Conservation (phyloP, 2,113 vertebrate species). For the Suncus etruscus region DNA sequence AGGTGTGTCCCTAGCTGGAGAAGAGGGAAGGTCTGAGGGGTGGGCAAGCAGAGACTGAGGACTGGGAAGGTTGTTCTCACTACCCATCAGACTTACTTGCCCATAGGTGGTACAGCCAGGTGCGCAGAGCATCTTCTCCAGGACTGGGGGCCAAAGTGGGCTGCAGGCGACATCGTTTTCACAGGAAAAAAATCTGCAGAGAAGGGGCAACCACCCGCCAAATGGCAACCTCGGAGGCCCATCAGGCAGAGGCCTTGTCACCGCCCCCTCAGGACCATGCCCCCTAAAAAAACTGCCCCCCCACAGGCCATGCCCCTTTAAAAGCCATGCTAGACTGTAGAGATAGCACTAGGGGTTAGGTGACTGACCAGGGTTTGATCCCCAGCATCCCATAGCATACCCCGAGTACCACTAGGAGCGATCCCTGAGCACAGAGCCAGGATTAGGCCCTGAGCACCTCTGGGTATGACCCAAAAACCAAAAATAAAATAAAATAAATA, state of each 20-base stretch:
- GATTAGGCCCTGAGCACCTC: too few species aligned
- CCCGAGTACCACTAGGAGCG: too few species aligned
- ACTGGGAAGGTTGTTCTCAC: neutral
- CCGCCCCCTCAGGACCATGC: neutral
- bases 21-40: neutral
- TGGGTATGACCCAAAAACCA: too few species aligned
- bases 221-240: neutral
- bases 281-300: neutral
- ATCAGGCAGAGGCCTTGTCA: too few species aligned
- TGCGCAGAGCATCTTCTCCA: slow-evolving; percentile 86
- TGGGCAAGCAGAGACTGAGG: too few species aligned
- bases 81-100: slow-evolving; percentile 85
- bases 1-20: neutral
- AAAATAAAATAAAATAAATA: too few species aligned
- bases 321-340: too few species aligned
- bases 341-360: too few species aligned
- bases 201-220: too few species aligned
- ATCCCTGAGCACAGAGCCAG: too few species aligned
- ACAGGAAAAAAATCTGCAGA: slow-evolving; percentile 90
- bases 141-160: slow-evolving; percentile 85
- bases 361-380: too few species aligned
- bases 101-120: slow-evolving; percentile 88
- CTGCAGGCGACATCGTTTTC: slow-evolving; percentile 89
- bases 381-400: too few species aligned
- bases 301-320: neutral